These are phyloP conservation scores for Capitulum mitella DNA, from an alignment of 2,888 invertebrate genomes.

Conservation along the genomic window DNA sequence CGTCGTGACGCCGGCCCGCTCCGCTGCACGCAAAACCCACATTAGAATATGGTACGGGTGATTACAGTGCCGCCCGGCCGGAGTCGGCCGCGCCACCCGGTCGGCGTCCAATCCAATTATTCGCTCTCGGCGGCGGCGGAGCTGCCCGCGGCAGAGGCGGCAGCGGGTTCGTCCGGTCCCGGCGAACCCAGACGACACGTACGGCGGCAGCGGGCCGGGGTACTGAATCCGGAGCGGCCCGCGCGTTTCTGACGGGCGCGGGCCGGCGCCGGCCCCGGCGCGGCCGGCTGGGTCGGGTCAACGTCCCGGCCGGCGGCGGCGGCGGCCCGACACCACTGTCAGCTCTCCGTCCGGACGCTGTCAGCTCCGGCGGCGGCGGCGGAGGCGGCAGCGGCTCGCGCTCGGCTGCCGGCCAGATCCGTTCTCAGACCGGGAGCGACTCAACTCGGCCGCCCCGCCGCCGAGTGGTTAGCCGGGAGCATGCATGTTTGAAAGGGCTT, in stretches of 20 bases:
- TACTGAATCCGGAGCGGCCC: too few species aligned
- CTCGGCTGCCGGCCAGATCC: too few species aligned
- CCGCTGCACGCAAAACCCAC: neutral
- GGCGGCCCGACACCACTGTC: too few species aligned
- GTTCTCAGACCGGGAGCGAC: neutral
- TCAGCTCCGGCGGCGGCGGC: too few species aligned
- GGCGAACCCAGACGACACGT: neutral
- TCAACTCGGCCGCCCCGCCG: neutral
- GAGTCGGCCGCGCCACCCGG: neutral
- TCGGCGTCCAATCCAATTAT: neutral
- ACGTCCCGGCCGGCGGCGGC: too few species aligned
- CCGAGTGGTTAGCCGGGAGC: neutral
- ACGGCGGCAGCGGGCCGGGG: neutral
- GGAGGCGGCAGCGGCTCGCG: too few species aligned
- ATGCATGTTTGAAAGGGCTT: slow-evolving; percentile 1
- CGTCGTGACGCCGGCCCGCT: neutral
- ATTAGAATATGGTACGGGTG: slow-evolving; percentile 15
- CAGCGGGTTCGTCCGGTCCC: neutral
- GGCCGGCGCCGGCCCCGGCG: too few species aligned
- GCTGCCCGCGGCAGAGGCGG: neutral
- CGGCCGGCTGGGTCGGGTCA: too few species aligned
- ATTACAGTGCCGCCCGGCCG: neutral
- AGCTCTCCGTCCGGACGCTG: too few species aligned
- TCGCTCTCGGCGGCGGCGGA: neutral
- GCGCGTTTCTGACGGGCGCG: too few species aligned